phyloP scores from a whole-genome alignment of 2,113 vertebrate species.

The Oreochromis niloticus region DNA sequence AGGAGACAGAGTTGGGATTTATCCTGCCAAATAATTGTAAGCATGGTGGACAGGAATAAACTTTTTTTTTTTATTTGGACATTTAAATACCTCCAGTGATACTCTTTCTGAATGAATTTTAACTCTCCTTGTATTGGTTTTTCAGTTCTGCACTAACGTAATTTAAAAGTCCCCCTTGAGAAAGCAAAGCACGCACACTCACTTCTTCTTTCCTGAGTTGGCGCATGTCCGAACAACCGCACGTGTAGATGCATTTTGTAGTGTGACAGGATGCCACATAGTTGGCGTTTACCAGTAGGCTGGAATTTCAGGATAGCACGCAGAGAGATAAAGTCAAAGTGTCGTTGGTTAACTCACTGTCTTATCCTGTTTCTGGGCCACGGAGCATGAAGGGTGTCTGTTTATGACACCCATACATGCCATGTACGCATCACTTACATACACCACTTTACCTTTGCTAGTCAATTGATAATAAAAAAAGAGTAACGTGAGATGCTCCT shows the following conservation, averaged over 20 bases:
- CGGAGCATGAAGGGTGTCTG: slow-evolving; percentile 60
- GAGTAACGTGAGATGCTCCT: slow-evolving; percentile 27
- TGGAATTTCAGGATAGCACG: slow-evolving; percentile 53
- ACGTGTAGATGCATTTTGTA: not conserved
- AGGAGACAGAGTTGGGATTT: slow-evolving; percentile 28
- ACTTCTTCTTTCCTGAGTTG: not conserved
- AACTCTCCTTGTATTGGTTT: not conserved
- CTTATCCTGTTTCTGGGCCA: slow-evolving; percentile 25
- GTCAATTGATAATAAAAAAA: slow-evolving; percentile 23
- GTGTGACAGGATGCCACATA: slow-evolving; percentile 47
- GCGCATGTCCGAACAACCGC: not conserved
- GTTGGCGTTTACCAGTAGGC: slow-evolving; percentile 43
- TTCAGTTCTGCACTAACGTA: not conserved
- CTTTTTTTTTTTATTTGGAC: not conserved
- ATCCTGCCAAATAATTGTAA: slow-evolving; percentile 17
- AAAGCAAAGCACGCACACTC: slow-evolving; percentile 17
- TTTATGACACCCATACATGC: slow-evolving; percentile 42
- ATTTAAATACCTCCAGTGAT: not conserved
- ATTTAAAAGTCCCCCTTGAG: not conserved
- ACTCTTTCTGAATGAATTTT: not conserved
- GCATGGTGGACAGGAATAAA: not conserved
- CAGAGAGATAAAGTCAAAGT: slow-evolving; percentile 56
- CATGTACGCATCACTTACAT: not conserved
- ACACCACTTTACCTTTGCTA: slow-evolving; percentile 18
- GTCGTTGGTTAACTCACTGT: slow-evolving; percentile 44